Percentiles rank a stretch among this genome's conserved stretches.
These are phyloP conservation scores for Plebejus argus DNA, from an alignment of 2,888 invertebrate species.

Conservation along the genomic window DNA sequence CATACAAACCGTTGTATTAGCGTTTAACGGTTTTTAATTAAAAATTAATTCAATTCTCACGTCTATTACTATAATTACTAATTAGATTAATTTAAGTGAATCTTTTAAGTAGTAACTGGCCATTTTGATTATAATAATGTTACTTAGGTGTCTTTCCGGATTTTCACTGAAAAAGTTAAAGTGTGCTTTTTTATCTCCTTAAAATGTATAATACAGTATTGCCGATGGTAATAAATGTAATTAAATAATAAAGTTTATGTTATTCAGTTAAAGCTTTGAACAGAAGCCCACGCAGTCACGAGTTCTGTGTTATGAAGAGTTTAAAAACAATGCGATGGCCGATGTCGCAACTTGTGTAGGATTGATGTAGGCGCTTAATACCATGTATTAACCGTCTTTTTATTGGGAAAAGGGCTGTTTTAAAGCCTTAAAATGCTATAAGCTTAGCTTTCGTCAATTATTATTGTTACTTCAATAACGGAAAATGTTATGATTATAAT, in stretches of 20 bases:
- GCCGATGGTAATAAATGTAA: neutral
- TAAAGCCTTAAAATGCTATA: neutral
- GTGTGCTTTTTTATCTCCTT: neutral
- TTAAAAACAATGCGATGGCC: neutral
- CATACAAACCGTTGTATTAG: slow-evolving; percentile 7
- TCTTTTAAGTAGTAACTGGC: no score
- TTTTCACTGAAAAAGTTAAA: no score
- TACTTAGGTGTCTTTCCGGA: no score
- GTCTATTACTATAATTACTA: neutral
- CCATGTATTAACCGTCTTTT: neutral
- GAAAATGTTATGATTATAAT: no score
- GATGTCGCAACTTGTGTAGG: slow-evolving; percentile 1
- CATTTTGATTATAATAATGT: no score
- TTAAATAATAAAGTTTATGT: neutral
- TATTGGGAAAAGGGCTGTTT: neutral
- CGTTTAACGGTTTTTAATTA: slow-evolving; percentile 5
- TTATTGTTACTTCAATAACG: no score
- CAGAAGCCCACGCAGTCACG: neutral
- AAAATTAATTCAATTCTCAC: slow-evolving; percentile 9
- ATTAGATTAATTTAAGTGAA: no score
- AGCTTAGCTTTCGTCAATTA: no score
- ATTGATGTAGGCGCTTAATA: slow-evolving; percentile 1
- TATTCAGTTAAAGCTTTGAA: neutral
- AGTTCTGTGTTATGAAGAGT: neutral
- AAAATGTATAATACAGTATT: neutral